Evolutionary conservation across 2,888 invertebrate species (phyloP).

Genomic region (Proisotoma minuta): DNA sequence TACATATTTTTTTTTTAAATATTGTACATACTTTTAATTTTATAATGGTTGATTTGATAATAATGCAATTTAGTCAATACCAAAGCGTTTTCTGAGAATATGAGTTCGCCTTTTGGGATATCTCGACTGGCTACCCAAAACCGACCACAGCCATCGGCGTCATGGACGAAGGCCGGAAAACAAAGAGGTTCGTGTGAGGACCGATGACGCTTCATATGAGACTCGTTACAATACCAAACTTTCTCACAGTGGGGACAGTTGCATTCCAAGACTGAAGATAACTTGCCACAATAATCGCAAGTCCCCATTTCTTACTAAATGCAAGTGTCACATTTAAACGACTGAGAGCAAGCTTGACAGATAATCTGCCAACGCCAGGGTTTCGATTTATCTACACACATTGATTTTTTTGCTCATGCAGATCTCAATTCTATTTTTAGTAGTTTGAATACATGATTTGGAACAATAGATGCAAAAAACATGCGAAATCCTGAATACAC

Average conservation of each 20-base stretch:
- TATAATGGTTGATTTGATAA: too few species aligned
- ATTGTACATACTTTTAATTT: too few species aligned
- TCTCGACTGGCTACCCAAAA: conserved; percentile 27
- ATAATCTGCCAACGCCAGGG: too few species aligned
- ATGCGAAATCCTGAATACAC: too few species aligned
- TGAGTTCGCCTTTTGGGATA: conserved; percentile 23
- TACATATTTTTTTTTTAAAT: too few species aligned
- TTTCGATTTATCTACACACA: background rate
- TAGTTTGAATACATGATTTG: background rate
- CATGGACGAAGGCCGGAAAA: conserved; percentile 25
- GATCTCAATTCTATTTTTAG: conserved; percentile 8
- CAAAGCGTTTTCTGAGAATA: conserved; percentile 17
- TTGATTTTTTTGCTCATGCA: background rate
- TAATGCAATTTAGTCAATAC: too few species aligned
- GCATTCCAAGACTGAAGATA: background rate
- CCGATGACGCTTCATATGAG: conserved; percentile 21
- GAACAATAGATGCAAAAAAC: conserved; percentile 1
- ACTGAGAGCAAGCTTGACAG: too few species aligned
- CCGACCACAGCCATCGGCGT: conserved; percentile 13
- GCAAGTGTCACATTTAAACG: too few species aligned
- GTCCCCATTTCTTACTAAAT: too few species aligned
- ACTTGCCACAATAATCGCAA: background rate
- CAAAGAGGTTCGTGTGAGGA: conserved; percentile 20
- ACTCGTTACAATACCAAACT: conserved; percentile 21
- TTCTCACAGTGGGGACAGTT: conserved; percentile 18